Evolutionary conservation across 2,888 invertebrate species (phyloP).

Genomic region (Euzetes globulus): DNA sequence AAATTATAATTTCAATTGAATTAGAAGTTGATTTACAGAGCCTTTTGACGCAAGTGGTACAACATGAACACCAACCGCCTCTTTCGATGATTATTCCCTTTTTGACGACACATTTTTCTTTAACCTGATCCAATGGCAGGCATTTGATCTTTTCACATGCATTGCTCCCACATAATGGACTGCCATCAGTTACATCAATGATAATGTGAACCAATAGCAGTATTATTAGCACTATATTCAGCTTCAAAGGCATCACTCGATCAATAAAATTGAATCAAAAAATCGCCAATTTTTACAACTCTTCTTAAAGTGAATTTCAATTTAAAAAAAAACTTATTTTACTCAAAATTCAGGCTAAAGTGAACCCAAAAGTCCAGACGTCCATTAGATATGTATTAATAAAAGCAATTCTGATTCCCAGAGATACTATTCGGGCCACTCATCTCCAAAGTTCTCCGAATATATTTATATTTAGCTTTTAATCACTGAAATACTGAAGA

Average conservation of each 20-base stretch:
- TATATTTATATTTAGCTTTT: too few relatives aligned
- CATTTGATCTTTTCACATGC: background rate
- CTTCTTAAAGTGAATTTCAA: background rate
- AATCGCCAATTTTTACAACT: background rate
- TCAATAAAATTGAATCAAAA: background rate
- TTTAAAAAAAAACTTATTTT: background rate
- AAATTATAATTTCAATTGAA: background rate
- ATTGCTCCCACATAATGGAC: background rate
- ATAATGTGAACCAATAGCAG: background rate
- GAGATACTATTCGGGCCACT: background rate
- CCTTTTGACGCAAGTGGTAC: background rate
- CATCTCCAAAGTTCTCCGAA: too few relatives aligned
- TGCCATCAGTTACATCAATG: background rate
- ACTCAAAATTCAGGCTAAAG: background rate
- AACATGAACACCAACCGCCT: background rate
- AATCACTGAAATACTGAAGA: too few relatives aligned
- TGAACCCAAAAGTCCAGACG: background rate
- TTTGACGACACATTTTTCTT: background rate
- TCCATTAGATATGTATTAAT: background rate
- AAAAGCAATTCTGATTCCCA: background rate
- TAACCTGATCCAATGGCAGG: background rate
- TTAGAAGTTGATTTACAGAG: background rate
- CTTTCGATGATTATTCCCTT: background rate
- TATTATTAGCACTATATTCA: background rate
- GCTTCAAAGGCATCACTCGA: background rate